phyloP scores from a whole-genome alignment of 2,797 vertebrate species.

The Oceanodroma leucorhoa region DNA sequence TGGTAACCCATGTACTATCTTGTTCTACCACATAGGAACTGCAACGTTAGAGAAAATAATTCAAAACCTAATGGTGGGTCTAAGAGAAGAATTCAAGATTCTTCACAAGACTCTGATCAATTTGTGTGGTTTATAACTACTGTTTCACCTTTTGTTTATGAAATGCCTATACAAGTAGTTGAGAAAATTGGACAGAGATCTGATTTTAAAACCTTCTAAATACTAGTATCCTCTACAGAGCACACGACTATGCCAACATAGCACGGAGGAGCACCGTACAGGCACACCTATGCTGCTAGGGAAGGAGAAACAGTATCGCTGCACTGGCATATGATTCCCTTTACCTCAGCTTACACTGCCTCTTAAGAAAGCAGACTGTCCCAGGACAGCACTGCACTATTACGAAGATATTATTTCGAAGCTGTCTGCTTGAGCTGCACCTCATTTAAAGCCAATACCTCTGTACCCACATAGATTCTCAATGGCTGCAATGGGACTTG shows the following conservation, averaged over 20 bases:
- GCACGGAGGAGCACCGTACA: not conserved
- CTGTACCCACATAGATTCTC: not conserved
- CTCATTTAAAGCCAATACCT: not conserved
- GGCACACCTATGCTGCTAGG: not conserved
- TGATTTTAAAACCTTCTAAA: not conserved
- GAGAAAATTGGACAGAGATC: not conserved
- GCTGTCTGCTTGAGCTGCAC: not conserved
- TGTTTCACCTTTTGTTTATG: not conserved
- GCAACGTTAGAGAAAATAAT: not conserved
- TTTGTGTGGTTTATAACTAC: not conserved
- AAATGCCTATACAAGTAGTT: not conserved
- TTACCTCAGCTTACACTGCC: not conserved
- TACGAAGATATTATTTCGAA: not conserved
- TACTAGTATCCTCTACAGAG: not conserved
- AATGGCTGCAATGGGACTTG: not conserved
- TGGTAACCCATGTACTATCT: not conserved
- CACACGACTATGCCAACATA: fast-evolving
- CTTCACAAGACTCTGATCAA: not conserved
- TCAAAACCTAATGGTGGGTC: not conserved
- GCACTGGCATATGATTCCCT: not conserved
- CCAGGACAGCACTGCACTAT: not conserved
- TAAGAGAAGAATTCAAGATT: not conserved
- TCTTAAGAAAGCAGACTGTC: not conserved
- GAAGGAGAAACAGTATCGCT: not conserved
- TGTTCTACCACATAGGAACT: not conserved